These are phyloP conservation scores for Scaptomyza hsui DNA, from an alignment of 1,140 invertebrate species.

Conservation along the genomic window DNA sequence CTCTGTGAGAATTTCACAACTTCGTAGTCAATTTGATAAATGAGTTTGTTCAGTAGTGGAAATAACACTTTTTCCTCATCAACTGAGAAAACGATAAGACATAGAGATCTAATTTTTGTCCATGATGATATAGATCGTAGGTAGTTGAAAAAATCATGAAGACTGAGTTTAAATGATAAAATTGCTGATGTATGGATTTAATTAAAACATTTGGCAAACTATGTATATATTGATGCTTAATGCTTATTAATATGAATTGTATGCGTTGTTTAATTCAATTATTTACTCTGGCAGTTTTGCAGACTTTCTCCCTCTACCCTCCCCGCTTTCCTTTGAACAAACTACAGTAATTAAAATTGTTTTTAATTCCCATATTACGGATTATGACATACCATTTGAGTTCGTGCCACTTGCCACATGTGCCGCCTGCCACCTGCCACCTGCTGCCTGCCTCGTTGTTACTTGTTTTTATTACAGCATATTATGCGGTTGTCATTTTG, in stretches of 20 bases:
- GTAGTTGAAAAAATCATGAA: too few species aligned
- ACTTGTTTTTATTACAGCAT: constrained; percentile 73
- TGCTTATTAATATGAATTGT: not conserved
- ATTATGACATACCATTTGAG: constrained; percentile 71
- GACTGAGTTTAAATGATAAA: too few species aligned
- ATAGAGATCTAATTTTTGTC: too few species aligned
- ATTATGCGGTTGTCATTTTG: constrained; percentile 74
- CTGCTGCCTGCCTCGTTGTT: constrained; percentile 1
- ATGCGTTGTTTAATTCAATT: not conserved
- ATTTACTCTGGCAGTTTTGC: constrained; percentile 16
- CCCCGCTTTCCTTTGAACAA: constrained; percentile 44
- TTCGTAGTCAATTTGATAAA: constrained; percentile 26
- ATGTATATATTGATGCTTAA: not conserved
- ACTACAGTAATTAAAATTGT: constrained; percentile 82
- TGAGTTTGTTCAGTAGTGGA: too few species aligned
- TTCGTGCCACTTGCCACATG: constrained; percentile 9
- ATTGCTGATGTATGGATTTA: not conserved
- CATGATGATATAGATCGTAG: too few species aligned
- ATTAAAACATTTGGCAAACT: not conserved
- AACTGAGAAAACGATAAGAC: too few species aligned
- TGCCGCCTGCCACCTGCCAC: constrained; percentile 12
- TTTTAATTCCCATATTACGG: constrained; percentile 71
- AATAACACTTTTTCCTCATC: not conserved
- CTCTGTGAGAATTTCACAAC: constrained; percentile 43
- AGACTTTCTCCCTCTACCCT: constrained; percentile 16